Evolutionary conservation across 2,888 invertebrate species (phyloP), one percentile per base, ranked within the genome.

Genomic region (Orchestes rusci): DNA sequence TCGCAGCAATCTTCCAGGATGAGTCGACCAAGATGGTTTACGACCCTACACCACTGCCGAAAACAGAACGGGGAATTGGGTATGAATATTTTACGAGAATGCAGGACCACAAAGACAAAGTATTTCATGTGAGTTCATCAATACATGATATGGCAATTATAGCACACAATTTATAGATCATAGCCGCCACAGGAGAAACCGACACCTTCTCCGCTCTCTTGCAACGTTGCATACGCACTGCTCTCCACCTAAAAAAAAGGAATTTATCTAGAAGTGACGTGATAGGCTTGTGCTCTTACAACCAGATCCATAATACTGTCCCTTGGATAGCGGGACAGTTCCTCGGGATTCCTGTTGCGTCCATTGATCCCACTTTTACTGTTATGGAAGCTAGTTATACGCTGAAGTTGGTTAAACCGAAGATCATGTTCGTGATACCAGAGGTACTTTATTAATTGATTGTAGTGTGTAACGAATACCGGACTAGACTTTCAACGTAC

Each of bases 321-420:
- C 72, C 74, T 0, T 67, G 70, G 36, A 69, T 73, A 29, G 73
- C 73, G 1, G 67, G 70, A 1, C 48, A 70, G 2, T 73, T 67
- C 51, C 60, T 72, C 13, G 73, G 73, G 2, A 56, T 61, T 3
- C 56, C 54, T 28, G 54, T 63, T 3, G 54, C 60, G 3, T 57
- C 62, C 10, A 45, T 66, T 27, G 62, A 66, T 45, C 60, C 62
- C 60, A 16, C 29, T 8, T 19, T 44, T 7, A 41, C 43, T 18
- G 36, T 20, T 10, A 16, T 16, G 10, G 48, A 45, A 16, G 19
- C 34, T 18, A 8, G 18, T 5, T 28, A 45, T 16, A 15, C 43
- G 3, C 4, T 48, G 17, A 12, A 32, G 17, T 45, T 33, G 30
- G 45, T 48, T 1, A 13, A 40, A 19, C 48, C 48, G 2, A 44